phyloP scores from a whole-genome alignment of 2,888 invertebrate species.

The Thera britannica region DNA sequence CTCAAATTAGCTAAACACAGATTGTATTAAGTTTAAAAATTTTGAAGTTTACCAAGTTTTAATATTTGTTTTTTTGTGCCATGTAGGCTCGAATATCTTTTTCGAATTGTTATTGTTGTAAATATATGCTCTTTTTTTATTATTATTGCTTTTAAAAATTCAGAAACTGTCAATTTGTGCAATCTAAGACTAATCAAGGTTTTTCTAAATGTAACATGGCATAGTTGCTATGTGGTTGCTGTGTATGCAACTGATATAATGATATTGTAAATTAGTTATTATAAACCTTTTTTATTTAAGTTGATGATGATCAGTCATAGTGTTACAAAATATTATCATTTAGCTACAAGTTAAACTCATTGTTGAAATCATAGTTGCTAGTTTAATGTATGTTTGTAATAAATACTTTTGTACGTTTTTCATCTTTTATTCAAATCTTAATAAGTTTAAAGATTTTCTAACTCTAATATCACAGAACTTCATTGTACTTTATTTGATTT shows the following conservation, averaged over 20 bases:
- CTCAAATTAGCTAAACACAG: background rate
- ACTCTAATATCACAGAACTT: constrained; percentile 49
- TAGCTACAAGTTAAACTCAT: constrained; percentile 29
- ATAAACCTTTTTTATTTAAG: background rate
- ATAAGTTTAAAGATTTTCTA: background rate
- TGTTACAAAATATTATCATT: constrained; percentile 24
- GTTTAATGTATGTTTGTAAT: constrained; percentile 52
- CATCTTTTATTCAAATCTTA: constrained; percentile 38
- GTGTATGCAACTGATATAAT: background rate
- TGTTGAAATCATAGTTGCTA: constrained; percentile 37
- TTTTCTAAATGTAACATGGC: background rate
- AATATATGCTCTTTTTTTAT: constrained; percentile 6
- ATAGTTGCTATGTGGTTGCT: background rate
- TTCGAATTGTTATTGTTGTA: constrained; percentile 18
- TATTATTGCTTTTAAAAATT: background rate
- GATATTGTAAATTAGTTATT: background rate
- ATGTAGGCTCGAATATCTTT: constrained; percentile 17
- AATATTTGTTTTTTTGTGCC: constrained; percentile 8
- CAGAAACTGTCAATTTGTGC: background rate
- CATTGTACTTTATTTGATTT: too few species aligned
- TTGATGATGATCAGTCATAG: constrained; percentile 16
- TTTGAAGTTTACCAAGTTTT: background rate
- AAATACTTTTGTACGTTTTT: constrained; percentile 51
- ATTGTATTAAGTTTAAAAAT: background rate
- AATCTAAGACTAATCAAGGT: background rate